These are phyloP conservation scores for Tichodroma muraria DNA, from an alignment of 2,113 vertebrate genomes.

Conservation along the genomic window DNA sequence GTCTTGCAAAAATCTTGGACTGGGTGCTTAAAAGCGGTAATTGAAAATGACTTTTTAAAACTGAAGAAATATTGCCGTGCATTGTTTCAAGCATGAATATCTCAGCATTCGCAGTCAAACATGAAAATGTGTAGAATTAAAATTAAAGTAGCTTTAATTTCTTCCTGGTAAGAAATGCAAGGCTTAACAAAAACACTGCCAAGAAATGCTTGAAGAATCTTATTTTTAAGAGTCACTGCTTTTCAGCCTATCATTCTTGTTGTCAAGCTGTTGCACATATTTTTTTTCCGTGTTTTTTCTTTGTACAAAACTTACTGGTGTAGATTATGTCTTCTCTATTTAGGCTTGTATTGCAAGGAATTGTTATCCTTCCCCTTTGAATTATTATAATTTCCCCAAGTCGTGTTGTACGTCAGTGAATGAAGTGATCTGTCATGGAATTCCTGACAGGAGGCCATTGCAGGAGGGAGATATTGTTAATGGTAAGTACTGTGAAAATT, in stretches of 20 bases:
- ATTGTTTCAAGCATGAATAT: neutral
- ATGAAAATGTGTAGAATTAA: neutral
- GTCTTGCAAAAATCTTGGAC: neutral
- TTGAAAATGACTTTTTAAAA: neutral
- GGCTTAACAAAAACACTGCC: neutral
- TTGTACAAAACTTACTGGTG: neutral
- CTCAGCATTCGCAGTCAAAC: neutral
- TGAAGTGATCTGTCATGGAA: slow-evolving; percentile 98
- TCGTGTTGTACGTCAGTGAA: slow-evolving; percentile 98
- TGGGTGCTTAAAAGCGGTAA: neutral
- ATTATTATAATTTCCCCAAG: slow-evolving; percentile 99
- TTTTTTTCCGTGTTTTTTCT: neutral
- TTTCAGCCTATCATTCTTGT: neutral
- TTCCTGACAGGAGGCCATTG: slow-evolving; percentile 89
- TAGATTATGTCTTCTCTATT: slow-evolving; percentile 17
- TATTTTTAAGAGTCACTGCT: neutral
- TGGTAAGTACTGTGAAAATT: slow-evolving; percentile 69
- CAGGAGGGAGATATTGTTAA: slow-evolving; percentile 97
- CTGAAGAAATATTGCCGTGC: neutral
- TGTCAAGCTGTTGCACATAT: neutral
- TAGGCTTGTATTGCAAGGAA: slow-evolving; percentile 94
- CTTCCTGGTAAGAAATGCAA: neutral
- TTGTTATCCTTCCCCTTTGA: slow-evolving; percentile 96
- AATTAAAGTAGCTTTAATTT: neutral
- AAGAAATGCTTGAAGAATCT: neutral